Evolutionary conservation across 2,888 invertebrate genomes (phyloP), one percentile per base, ranked within the genome.

Genomic region (Lithophane semibrunnea): DNA sequence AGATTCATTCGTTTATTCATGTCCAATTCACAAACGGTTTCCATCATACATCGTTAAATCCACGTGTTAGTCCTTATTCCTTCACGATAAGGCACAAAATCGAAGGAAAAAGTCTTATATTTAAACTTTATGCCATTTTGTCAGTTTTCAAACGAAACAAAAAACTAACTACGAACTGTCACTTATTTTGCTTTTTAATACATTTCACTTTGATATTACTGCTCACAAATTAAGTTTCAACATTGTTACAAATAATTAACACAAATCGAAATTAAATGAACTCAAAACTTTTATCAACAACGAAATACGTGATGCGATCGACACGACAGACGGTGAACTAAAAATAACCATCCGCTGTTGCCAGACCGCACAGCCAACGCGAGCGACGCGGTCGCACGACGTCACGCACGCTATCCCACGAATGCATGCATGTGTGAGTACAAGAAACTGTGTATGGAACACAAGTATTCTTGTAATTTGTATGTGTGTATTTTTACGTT

Each of bases 261-360:
- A 70, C 42, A 60, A 24, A 44, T 61, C 10, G 0, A n/a, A 29
- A 24, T 68, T 18, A 71, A 73, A 69, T 64, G 4, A 58, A 77
- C 56, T 64, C 52, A 73, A 64, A 58, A 66, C 44, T 24, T 63
- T 52, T 24, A 60, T 13, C 5, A 18, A 70, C 12, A 66, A 66
- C 69, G 54, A 72, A 78, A 80, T 81, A 83, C 84, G 86, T 84
- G 77, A 83, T 76, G 73, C 88, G 83, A 86, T 77, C 86, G 76
- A 87, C 86, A 79, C 88, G 86, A 87, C 79, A 83, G 61, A 75
- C 79, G 73, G 65, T 77, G 65, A 58, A 88, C 88, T 86, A 86
- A 88, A 87, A 86, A 81, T 84, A 86, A 73, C 64, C 49, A 52
- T 29, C 74, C 74, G 65, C 10, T 58, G 88, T 87, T 86, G 86